Evolutionary conservation across 2,113 vertebrate genomes (phyloP).

Genomic region (Crypturellus undulatus): DNA sequence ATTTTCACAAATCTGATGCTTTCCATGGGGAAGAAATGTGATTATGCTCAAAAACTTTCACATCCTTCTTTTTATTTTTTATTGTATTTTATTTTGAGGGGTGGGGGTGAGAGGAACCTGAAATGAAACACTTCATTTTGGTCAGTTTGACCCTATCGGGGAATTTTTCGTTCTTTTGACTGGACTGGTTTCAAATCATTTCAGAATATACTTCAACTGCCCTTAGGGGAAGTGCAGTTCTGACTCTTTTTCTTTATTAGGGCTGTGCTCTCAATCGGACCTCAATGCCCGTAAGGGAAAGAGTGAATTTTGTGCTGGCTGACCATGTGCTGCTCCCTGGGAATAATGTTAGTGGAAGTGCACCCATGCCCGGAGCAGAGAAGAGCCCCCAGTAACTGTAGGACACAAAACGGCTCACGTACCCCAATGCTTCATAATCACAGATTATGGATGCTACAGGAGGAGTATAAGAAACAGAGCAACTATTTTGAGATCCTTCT

Average conservation of each 20-base stretch:
- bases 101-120: not conserved
- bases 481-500: not conserved
- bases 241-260: not conserved
- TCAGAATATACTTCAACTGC: not conserved
- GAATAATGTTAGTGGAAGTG: not conserved
- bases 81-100: not conserved
- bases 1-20: not conserved
- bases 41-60: not conserved
- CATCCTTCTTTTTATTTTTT: not conserved
- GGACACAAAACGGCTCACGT: not conserved
- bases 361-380: not conserved
- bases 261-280: not conserved
- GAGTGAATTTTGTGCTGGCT: not conserved
- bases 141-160: constrained; percentile 16
- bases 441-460: not conserved
- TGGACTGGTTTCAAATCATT: constrained; percentile 55
- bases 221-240: not conserved
- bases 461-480: not conserved
- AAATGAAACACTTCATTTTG: constrained; percentile 74
- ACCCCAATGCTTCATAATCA: not conserved
- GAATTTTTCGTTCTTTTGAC: constrained; percentile 35
- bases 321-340: not conserved
- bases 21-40: not conserved
- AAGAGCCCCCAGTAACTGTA: not conserved
- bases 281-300: not conserved